Evolutionary conservation across 2,888 invertebrate species (phyloP), one percentile per base, ranked within the genome.

Genomic region (Dorcus hopei): DNA sequence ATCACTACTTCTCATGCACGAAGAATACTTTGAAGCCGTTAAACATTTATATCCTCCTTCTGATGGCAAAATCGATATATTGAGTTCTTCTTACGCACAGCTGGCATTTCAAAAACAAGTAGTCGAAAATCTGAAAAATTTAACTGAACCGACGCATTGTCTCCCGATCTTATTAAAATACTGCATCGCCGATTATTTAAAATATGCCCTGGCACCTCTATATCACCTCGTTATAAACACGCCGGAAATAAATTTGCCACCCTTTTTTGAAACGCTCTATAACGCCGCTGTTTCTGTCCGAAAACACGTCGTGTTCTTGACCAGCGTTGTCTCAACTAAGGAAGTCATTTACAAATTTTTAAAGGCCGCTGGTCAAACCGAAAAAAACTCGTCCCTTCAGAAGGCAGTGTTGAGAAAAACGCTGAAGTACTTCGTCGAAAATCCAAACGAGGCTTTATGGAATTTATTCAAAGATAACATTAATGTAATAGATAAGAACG

Each of bases 271-370:
- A 7, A 19, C 14, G 9, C 55, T 64, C 41, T 39, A 8, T 5
- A 11, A 58, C 14, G 38, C 45, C 3, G 43, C 57, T 0, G 59
- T 61, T 48, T 62, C 62, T 8, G 49, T 58, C 3, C 49, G 54
- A 11, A 64, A 62, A 26, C 59, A 61, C 41, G 48, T 51, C n/a
- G 49, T 64, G 3, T 40, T 26, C 16, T 48, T 64, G 4, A 51
- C 48, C n/a, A 49, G 26, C 38, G 4, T 49, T 8, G 8, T 55
- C 1, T 49, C 49, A 8, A 7, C 40, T 0, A 19, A 54, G 9
- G 16, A 11, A 16, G 49, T 23, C 11, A 47, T 54, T 9, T 49
- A 54, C 42, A n/a, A 38, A 9, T 23, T 48, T 14, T 26, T 54
- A 11, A 38, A 54, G 19, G 39, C 23, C 33, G 19, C 23, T 23